Base-by-base conservation (phyloP, 2,888 invertebrate species). In the Tenthredo mesomela region DNA sequence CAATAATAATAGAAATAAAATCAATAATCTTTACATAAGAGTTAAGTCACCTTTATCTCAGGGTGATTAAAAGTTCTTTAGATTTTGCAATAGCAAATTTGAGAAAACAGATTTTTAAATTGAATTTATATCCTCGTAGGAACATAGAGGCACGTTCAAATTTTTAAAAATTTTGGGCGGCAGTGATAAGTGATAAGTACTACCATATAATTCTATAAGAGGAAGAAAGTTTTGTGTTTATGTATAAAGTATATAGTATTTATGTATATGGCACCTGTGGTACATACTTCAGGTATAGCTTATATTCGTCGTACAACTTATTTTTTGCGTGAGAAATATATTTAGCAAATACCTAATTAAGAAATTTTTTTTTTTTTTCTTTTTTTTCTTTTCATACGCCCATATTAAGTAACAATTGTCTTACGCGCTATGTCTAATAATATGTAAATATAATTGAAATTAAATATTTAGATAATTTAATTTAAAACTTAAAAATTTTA, bases 341-440 rank as follows among this genome's bases (percentile, higher is more conserved):
- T 50, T 18, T 18, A 50, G 50, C n/a, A n/a, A 50, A 50, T n/a
- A 50, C 4, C 33, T 33, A 33, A 50, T 50, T 50, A 18, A 61
- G 7, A 25, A 25, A 25, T 61, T 43, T 29, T 29, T 2, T 29
- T 29, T 29, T 29, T 43, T 43, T 43, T 61, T 47, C 5, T 1
- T 47, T 75, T 43, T n/a, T 75, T 9, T 73, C 47, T 75, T 21
- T 43, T 21, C 15, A 25, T 75, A 47, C 47, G 43, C 75, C 29
- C 21, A 10, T 75, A 75, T 10, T 77, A 77, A 77, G 29, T 29
- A 77, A 77, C 75, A 77, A 77, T 9, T 77, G 7, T 77, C 75
- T 77, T 50, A 50, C 15, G 43, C 2, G n/a, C 29, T 73, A 47
- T 29, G n/a, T n/a, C n/a, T n/a, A n/a, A n/a, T n/a, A n/a, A 29